Percentiles rank a stretch among this genome's conserved stretches.
These are phyloP conservation scores for Yponomeuta malinellus DNA, from an alignment of 2,888 invertebrate species.

Conservation along the genomic window DNA sequence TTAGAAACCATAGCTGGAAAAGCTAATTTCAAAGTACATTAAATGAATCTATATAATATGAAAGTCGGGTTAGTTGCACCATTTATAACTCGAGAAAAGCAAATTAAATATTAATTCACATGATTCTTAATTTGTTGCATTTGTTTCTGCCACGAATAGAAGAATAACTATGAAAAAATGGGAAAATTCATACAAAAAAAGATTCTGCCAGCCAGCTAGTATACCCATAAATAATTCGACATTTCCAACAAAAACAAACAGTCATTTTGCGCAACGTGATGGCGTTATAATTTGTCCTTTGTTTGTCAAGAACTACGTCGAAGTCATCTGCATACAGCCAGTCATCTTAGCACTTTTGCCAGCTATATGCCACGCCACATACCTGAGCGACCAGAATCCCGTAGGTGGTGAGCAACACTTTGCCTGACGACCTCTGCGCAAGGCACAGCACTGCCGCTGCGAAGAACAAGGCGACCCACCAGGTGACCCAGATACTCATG, in stretches of 20 bases:
- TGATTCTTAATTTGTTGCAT: too few species aligned
- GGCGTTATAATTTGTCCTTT: neutral
- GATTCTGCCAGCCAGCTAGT: neutral
- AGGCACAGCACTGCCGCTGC: conserved; percentile 49
- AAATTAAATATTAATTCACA: too few species aligned
- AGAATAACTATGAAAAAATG: too few species aligned
- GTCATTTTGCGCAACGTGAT: neutral
- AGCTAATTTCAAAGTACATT: too few species aligned
- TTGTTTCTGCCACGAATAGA: too few species aligned
- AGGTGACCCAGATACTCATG: conserved; percentile 73
- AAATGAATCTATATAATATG: too few species aligned
- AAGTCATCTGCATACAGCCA: neutral
- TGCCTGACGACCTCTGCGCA: conserved; percentile 32
- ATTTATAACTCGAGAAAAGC: too few species aligned
- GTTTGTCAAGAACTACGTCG: neutral
- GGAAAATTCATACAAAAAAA: too few species aligned
- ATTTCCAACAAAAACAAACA: neutral
- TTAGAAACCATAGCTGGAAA: too few species aligned
- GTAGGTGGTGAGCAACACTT: conserved; percentile 17
- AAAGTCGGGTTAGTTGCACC: too few species aligned
- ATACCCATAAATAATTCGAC: neutral
- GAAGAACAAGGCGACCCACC: conserved; percentile 65
- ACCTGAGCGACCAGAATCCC: conserved; percentile 8
- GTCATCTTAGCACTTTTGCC: too few species aligned
- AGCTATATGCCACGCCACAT: too few species aligned